Conservation (phyloP, 2,113 vertebrate genomes). For the Tyto alba region DNA sequence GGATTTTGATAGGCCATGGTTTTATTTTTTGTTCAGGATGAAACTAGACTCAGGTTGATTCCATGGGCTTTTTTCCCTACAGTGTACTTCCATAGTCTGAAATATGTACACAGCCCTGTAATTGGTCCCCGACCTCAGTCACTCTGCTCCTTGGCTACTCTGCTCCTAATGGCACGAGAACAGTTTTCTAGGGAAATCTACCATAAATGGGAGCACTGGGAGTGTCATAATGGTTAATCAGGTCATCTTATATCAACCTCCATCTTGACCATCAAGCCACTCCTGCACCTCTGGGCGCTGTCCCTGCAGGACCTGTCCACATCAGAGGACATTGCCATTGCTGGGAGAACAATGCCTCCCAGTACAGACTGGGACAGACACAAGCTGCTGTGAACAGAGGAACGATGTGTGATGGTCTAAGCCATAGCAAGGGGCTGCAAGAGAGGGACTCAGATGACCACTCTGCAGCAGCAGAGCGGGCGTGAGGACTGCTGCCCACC, state of each 20-base stretch:
- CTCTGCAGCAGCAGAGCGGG: neutral
- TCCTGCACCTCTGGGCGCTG: neutral
- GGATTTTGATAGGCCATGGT: neutral
- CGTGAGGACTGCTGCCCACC: neutral
- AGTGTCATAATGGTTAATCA: neutral
- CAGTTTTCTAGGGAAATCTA: neutral
- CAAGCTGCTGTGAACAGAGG: neutral
- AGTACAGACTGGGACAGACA: neutral
- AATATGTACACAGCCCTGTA: neutral
- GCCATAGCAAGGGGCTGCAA: neutral
- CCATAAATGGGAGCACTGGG: neutral
- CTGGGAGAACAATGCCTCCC: neutral
- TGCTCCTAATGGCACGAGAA: neutral
- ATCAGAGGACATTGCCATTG: neutral
- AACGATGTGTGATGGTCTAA: neutral
- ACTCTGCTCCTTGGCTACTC: neutral
- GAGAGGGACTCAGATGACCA: neutral
- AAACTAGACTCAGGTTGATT: neutral
- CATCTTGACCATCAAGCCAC: neutral
- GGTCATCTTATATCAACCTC: neutral
- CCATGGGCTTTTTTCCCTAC: accelerated
- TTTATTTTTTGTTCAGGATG: neutral
- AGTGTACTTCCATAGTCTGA: neutral
- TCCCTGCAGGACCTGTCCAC: neutral
- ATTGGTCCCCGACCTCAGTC: accelerated